Evolutionary conservation across 2,113 vertebrate species (phyloP).

Genomic region (Pangasianodon gigas): DNA sequence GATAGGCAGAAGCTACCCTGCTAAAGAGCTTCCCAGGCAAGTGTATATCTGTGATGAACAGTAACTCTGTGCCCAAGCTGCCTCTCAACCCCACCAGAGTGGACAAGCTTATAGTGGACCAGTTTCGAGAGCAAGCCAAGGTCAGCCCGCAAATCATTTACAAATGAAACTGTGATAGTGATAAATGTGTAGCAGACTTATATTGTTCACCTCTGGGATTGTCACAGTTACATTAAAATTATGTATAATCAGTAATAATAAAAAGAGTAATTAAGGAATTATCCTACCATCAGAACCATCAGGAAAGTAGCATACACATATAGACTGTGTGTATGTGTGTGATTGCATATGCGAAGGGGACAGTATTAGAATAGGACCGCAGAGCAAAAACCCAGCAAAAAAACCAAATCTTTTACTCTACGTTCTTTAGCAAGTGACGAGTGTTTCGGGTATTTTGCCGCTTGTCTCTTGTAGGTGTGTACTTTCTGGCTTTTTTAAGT

Average conservation of each 20-base stretch:
- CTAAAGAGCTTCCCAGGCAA: slow-evolving; percentile 62
- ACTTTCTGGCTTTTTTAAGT: too few relatives aligned
- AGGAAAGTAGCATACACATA: not conserved
- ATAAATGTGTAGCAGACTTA: not conserved
- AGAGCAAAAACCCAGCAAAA: too few relatives aligned
- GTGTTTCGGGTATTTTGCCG: too few relatives aligned
- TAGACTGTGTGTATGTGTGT: not conserved
- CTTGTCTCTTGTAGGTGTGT: too few relatives aligned
- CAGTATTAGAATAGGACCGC: too few relatives aligned
- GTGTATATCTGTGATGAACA: slow-evolving; percentile 50
- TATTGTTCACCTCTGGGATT: not conserved
- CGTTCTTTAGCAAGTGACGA: too few relatives aligned
- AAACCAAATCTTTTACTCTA: too few relatives aligned
- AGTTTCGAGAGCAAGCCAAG: slow-evolving; percentile 68
- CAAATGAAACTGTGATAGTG: not conserved
- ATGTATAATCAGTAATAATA: too few relatives aligned
- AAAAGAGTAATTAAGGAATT: not conserved
- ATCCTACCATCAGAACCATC: not conserved
- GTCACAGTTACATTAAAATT: not conserved
- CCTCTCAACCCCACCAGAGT: slow-evolving; percentile 67
- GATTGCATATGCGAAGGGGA: not conserved
- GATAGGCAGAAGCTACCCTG: slow-evolving; percentile 69
- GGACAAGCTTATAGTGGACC: slow-evolving; percentile 70
- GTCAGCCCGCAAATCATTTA: slow-evolving; percentile 57
- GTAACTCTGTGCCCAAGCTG: slow-evolving; percentile 58